Base-by-base conservation (phyloP, 2,113 vertebrate species). In the Crotalus viridis region DNA sequence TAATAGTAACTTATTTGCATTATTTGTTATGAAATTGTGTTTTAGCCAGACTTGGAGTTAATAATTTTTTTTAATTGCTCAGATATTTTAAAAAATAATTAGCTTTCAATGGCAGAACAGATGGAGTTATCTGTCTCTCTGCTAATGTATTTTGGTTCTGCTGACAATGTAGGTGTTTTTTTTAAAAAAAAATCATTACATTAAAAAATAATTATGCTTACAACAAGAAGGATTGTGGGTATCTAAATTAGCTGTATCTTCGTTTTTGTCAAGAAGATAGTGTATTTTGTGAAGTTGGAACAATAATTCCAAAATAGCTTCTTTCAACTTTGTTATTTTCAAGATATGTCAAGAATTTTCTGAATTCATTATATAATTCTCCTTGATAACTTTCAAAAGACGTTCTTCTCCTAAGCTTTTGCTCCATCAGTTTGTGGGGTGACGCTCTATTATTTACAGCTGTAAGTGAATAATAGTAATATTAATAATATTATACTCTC, bases 101-200 rank as follows among this genome's bases (percentile, higher is more conserved):
- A 95, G 95, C 89, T 96, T 89, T 97, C 85, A 33, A 54, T 96
- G 87, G 88, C 94, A 91, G 95, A 97, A 95, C 97, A 98, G 97
- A 97, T 97, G 96, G 97, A 95, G 85, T 7, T 1, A 85, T 94
- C 8, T 93, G 91, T 92, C 93, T 92, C 19, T 90, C 39, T 96
- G 93, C 92, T 96, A 93, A 97, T 91, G 85, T 90, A 89, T 91
- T 97, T 94, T 87, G 85, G 89, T 96, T 94, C 92, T 96, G 96
- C 93, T 97, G 95, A 69, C 90, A 93, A 12, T 33, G 56, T 85
- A 94, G 93, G 88, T 97, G 95, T 96, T 33, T 33, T 95, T 94
- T 94, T 91, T 2, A 39, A 39, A 69, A 69, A 69, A 69, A 69
- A 64, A 92, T 97, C 95, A 95, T 93, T 94, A 96, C 94, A 94